phyloP scores from a whole-genome alignment of 2,888 invertebrate species.

The Agrochola macilenta region DNA sequence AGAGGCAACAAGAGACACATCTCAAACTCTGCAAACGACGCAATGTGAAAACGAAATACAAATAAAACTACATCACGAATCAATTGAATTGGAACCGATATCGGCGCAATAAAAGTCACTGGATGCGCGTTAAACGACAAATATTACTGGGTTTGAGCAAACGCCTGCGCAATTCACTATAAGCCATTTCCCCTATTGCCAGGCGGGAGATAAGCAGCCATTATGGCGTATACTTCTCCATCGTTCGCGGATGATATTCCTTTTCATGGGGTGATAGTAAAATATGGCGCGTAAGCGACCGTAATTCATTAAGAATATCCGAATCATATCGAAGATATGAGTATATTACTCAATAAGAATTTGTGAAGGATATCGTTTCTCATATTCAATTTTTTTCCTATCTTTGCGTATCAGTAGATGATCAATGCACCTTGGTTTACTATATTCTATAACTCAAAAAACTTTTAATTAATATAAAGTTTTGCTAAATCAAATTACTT shows the following conservation, averaged over 20 bases:
- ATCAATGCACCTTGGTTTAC: not conserved
- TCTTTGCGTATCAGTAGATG: not conserved
- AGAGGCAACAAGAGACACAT: not conserved
- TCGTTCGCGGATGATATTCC: slow-evolving; percentile 42
- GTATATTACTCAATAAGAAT: slow-evolving; percentile 29
- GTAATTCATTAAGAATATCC: slow-evolving; percentile 59
- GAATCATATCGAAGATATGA: slow-evolving; percentile 24
- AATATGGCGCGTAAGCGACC: slow-evolving; percentile 39
- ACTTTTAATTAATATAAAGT: not conserved
- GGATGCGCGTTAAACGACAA: slow-evolving; percentile 17
- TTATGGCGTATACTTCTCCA: slow-evolving; percentile 52
- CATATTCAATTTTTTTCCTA: not conserved
- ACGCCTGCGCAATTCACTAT: slow-evolving; percentile 55
- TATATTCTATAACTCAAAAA: not conserved
- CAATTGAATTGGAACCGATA: slow-evolving; percentile 23
- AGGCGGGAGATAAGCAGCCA: slow-evolving; percentile 50
- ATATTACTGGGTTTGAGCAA: slow-evolving; percentile 39
- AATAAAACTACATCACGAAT: not conserved
- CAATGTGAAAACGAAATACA: not conserved
- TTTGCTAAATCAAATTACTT: slow-evolving; percentile 6
- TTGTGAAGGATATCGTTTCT: not conserved
- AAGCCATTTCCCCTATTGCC: slow-evolving; percentile 48
- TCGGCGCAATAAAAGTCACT: slow-evolving; percentile 19
- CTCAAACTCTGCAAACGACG: not conserved
- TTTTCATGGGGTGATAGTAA: slow-evolving; percentile 51